phyloP scores from a whole-genome alignment of 1,140 invertebrate genomes.

The Panagrolaimus sp. region DNA sequence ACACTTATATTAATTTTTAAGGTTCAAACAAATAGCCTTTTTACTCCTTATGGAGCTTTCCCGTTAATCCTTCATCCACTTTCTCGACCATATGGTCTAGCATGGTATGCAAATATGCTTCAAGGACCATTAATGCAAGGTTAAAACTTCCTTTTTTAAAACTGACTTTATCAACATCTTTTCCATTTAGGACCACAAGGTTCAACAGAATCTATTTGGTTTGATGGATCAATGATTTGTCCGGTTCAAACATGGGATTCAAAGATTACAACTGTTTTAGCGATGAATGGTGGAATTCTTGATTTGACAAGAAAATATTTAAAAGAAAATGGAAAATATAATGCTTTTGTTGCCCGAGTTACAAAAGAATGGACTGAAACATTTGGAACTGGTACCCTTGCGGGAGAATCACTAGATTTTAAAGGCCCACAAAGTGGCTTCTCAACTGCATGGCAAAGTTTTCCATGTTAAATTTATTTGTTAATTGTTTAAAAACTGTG shows the following conservation, averaged over 20 bases:
- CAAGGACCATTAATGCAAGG: conserved; percentile 18
- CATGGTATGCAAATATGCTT: conserved; percentile 23
- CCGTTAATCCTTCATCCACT: conserved; percentile 19
- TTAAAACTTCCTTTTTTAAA: neutral
- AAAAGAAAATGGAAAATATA: conserved; percentile 20
- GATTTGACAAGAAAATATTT: conserved; percentile 27
- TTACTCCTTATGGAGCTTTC: conserved; percentile 24
- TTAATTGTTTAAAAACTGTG: too few species aligned
- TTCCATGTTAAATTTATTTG: too few species aligned
- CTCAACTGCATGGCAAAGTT: too few species aligned
- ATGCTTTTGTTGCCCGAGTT: neutral
- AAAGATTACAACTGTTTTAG: conserved; percentile 23
- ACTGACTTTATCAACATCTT: neutral
- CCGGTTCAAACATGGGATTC: conserved; percentile 23
- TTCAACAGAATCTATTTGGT: conserved; percentile 25
- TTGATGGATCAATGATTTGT: conserved; percentile 22
- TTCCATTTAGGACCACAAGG: conserved; percentile 21
- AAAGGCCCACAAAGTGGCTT: too few species aligned
- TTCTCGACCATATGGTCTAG: conserved; percentile 16
- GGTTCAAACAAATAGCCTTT: conserved; percentile 17
- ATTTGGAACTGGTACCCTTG: neutral
- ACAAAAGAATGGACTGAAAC: neutral
- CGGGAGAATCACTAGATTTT: neutral
- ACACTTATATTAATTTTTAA: neutral
- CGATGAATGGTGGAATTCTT: conserved; percentile 21